Evolutionary conservation across 2,888 invertebrate species (phyloP).

Genomic region (Miltochrista miniata): DNA sequence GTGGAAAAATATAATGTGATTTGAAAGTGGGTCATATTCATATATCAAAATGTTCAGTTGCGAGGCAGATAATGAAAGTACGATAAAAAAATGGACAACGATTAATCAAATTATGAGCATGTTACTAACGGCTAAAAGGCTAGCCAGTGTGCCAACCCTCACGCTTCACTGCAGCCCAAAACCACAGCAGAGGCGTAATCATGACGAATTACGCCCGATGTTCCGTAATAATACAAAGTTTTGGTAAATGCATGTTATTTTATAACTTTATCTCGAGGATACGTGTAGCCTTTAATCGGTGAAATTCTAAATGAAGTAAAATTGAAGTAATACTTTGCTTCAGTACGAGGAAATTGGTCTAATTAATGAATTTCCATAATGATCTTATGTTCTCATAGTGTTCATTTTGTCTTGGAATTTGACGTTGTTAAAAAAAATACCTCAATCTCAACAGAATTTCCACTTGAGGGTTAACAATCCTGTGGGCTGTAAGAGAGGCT

Average conservation of each 20-base stretch:
- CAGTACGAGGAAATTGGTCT: neutral
- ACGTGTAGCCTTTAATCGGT: neutral
- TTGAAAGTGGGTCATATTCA: too few relatives aligned
- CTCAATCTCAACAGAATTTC: too few relatives aligned
- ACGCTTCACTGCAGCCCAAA: conserved; percentile 15
- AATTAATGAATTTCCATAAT: neutral
- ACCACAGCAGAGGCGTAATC: conserved; percentile 32
- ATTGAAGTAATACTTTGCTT: neutral
- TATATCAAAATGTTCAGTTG: too few relatives aligned
- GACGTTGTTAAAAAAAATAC: too few relatives aligned
- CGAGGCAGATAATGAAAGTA: too few relatives aligned
- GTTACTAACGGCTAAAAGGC: too few relatives aligned
- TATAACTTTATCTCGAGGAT: conserved; percentile 20
- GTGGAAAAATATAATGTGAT: too few relatives aligned
- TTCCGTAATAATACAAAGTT: conserved; percentile 26
- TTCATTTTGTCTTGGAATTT: too few relatives aligned
- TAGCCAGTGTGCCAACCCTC: conserved; percentile 24
- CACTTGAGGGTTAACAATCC: too few relatives aligned
- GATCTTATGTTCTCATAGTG: too few relatives aligned
- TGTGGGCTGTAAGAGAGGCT: too few relatives aligned
- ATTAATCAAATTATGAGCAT: neutral
- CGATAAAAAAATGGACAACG: neutral
- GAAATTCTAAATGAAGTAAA: neutral
- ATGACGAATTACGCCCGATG: conserved; percentile 31
- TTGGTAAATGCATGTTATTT: conserved; percentile 24